Conservation (phyloP, 2,113 vertebrate genomes). For the Tyto alba region DNA sequence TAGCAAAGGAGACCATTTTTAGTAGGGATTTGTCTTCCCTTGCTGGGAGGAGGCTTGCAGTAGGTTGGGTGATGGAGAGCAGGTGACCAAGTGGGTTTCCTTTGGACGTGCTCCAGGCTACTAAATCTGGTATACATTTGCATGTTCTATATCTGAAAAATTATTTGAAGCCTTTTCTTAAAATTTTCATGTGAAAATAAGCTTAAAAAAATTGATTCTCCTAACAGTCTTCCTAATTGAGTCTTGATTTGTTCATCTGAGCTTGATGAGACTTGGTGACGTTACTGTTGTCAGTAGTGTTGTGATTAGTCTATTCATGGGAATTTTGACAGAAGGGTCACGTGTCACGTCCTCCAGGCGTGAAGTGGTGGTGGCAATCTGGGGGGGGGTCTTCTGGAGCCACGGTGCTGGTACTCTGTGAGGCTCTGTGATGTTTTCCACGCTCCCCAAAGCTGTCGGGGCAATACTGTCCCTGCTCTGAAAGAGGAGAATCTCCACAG, state of each 20-base stretch:
- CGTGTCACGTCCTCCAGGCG: fast-evolving
- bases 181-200: background rate
- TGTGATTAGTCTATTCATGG: background rate
- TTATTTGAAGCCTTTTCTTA: background rate
- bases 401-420: fast-evolving
- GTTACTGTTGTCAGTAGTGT: background rate
- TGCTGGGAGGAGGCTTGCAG: background rate
- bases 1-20: background rate
- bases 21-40: background rate
- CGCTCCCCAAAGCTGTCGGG: background rate
- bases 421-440: background rate
- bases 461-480: fast-evolving
- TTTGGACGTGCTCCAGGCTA: background rate
- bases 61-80: background rate
- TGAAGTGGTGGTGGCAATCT: background rate
- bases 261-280: background rate
- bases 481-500: background rate
- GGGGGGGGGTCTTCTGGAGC: fast-evolving
- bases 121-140: background rate
- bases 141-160: background rate
- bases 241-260: background rate
- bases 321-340: background rate
- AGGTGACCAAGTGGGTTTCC: background rate
- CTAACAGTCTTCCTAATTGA: background rate
- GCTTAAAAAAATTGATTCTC: background rate